A percentile compares a stretch with the other conserved stretches of the same genome.
Conservation (phyloP, 2,113 vertebrate species). For the Dolichotis patagonum region DNA sequence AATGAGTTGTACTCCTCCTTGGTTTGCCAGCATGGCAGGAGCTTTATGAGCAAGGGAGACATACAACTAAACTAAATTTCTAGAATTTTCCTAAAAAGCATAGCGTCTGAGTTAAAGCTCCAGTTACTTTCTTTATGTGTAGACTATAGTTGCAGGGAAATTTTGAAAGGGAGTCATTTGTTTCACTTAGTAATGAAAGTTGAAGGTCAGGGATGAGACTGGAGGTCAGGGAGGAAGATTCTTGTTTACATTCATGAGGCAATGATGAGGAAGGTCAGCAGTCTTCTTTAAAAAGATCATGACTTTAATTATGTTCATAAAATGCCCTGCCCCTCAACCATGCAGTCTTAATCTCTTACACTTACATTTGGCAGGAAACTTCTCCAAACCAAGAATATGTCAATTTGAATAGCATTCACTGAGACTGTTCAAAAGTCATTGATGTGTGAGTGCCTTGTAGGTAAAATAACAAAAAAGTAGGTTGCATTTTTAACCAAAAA, state of each 20-base stretch:
- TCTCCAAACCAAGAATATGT: not conserved
- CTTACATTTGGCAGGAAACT: not conserved
- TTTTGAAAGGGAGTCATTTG: not conserved
- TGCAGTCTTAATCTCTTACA: not conserved
- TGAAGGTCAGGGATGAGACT: not conserved
- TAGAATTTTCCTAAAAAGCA: not conserved
- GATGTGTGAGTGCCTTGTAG: not conserved
- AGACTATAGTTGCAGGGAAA: not conserved
- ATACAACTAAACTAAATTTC: no score
- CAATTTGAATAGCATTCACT: conserved; percentile 8
- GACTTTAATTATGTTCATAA: not conserved
- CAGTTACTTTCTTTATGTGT: not conserved
- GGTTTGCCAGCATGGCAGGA: not conserved
- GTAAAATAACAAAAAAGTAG: conserved; percentile 16
- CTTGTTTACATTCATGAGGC: not conserved
- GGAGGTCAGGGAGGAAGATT: not conserved
- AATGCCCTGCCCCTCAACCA: not conserved
- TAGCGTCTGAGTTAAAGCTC: not conserved
- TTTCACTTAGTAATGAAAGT: not conserved
- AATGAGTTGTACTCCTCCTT: not conserved
- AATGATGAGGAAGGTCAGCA: not conserved
- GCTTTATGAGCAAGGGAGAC: no score
- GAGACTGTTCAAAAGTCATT: not conserved
- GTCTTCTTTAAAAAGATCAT: not conserved
- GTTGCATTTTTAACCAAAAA: conserved; percentile 18